Evolutionary conservation across 2,888 invertebrate genomes (phyloP), one percentile per base, ranked within the genome.

Genomic region (Amphipyra berbera): DNA sequence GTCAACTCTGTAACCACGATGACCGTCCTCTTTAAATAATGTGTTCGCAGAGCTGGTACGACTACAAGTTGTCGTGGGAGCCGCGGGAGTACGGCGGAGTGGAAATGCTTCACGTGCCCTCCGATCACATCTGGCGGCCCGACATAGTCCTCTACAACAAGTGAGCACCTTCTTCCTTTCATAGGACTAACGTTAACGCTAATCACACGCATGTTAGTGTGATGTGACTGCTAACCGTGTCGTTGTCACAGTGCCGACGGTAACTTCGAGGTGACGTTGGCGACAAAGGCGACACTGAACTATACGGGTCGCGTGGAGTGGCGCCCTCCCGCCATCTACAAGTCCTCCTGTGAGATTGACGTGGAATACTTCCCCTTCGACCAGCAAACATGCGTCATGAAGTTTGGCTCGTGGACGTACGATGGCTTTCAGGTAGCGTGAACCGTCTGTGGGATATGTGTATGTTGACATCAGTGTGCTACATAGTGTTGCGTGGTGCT

Each of bases 241-340:
- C 21, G n/a, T 37, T 67, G 38, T 61, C 42, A 85, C 96, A 98
- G 97, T 95, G 98, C 97, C 91, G 98, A 98, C 95, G 98, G 98
- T 90, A 98, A 97, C 96, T 98, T 98, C 96, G 98, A 98, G 96
- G 98, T 98, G 95, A 98, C 97, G 86, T 96, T 98, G 91, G 97
- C 97, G 86, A 98, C 98, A 82, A 98, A 98, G 95, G 98, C 98
- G 87, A 97, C 97, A 88, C 97, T 98, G 91, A 97, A 98, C 96
- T 97, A 97, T 92, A 97, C 97, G 86, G 98, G 98, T 77, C 96
- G 97, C 90, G 98, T 98, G 85, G 97, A 98, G 91, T 98, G 98
- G 98, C 98, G 98, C 91, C 98, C 98, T 70, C 99, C 99, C 45
- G 98, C 98, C 89, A 98, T 99, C 90, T 98, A 98, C 97, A 98